A percentile compares a stretch with the other conserved stretches of the same genome.
Evolutionary conservation across 2,113 vertebrate species (phyloP).

Genomic region (Upupa epops): DNA sequence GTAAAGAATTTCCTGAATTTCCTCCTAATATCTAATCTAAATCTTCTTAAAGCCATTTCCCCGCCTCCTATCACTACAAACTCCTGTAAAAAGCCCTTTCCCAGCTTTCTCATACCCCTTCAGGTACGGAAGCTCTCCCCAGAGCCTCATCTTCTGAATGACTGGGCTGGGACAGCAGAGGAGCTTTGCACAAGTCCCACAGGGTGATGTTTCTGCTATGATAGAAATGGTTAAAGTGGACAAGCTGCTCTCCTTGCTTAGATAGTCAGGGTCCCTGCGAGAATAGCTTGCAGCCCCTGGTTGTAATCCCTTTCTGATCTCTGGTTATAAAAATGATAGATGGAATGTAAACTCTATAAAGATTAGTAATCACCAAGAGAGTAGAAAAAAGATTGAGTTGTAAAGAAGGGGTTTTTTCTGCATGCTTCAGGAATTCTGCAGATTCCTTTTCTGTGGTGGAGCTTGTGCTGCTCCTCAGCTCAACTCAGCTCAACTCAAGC

Average conservation of each 20-base stretch:
- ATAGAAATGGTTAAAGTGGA: constrained; percentile 23
- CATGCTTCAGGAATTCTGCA: constrained; percentile 50
- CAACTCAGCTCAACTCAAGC: neutral
- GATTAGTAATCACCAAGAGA: constrained; percentile 34
- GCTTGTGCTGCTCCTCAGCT: neutral
- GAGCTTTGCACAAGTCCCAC: neutral
- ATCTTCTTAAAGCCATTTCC: too few relatives aligned
- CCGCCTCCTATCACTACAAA: too few relatives aligned
- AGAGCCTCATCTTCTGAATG: neutral
- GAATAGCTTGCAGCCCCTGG: constrained; percentile 16
- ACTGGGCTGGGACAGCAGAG: neutral
- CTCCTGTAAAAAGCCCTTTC: too few relatives aligned
- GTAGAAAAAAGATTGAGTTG: constrained; percentile 10
- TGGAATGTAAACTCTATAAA: constrained; percentile 65
- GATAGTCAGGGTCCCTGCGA: constrained; percentile 46
- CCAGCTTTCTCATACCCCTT: too few relatives aligned
- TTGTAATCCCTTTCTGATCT: constrained; percentile 57
- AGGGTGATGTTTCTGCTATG: neutral
- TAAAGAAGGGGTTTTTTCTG: constrained; percentile 27
- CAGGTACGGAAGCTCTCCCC: too few relatives aligned
- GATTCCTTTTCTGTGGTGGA: neutral
- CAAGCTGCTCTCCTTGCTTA: constrained; percentile 15
- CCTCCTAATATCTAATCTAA: too few relatives aligned
- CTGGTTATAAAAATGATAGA: constrained; percentile 61
- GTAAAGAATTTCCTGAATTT: too few relatives aligned